Evolutionary conservation across 2,797 vertebrate genomes (phyloP).

Genomic region (Spheniscus humboldti): DNA sequence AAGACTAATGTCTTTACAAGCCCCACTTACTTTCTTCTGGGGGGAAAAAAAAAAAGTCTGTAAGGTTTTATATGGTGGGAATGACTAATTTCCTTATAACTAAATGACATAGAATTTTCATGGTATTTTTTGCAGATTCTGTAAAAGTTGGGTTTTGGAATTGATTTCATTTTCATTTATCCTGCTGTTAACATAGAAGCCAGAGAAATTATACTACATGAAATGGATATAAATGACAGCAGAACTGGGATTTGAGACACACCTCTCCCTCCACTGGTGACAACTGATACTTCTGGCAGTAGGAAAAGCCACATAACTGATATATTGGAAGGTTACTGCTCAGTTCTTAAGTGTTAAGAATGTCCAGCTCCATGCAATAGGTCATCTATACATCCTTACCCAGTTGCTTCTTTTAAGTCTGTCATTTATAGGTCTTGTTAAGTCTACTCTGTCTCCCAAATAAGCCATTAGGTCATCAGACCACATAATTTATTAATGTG

Average conservation of each 20-base stretch:
- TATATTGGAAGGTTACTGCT: background rate
- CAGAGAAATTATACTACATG: background rate
- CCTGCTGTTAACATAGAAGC: background rate
- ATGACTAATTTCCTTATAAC: background rate
- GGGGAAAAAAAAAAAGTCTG: background rate
- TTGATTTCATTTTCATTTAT: background rate
- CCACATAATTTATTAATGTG: slow-evolving; percentile 20
- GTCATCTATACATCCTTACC: background rate
- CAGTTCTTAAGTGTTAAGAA: background rate
- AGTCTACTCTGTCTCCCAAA: background rate
- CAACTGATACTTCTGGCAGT: background rate
- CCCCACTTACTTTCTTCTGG: background rate
- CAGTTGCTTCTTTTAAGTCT: background rate
- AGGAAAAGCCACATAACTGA: background rate
- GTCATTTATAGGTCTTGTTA: background rate
- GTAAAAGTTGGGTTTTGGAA: background rate
- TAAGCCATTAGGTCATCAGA: slow-evolving; percentile 1
- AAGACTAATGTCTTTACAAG: background rate
- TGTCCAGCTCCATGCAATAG: background rate
- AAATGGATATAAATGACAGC: background rate
- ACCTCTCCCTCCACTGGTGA: background rate
- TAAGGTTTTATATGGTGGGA: background rate
- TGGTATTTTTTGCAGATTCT: background rate
- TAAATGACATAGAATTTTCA: background rate
- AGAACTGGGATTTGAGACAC: background rate